Conservation (phyloP, 2,797 vertebrate species). For the Garrulus glandarius region DNA sequence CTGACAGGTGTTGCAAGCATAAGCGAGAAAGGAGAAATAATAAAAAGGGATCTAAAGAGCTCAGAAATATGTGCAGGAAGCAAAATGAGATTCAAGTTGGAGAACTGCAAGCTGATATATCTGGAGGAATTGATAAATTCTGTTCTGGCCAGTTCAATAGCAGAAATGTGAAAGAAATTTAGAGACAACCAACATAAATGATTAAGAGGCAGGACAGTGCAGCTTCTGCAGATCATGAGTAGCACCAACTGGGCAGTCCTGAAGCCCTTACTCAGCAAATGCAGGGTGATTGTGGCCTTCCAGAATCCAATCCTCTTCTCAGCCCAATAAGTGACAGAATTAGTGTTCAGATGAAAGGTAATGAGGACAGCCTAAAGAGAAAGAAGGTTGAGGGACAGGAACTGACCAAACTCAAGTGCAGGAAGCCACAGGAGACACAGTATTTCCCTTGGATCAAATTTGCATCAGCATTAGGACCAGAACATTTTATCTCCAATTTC, state of each 20-base stretch:
- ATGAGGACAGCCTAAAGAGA: neutral
- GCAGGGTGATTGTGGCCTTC: neutral
- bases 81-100: conserved; percentile 42
- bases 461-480: neutral
- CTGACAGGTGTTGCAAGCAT: neutral
- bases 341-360: neutral
- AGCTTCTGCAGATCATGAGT: neutral
- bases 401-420: neutral
- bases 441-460: neutral
- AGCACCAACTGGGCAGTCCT: neutral
- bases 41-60: conserved; percentile 47
- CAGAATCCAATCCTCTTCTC: neutral
- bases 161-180: conserved; percentile 28
- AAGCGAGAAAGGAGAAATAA: conserved; percentile 18
- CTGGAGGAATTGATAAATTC: conserved; percentile 37
- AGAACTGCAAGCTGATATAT: conserved; percentile 12
- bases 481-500: neutral
- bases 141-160: neutral
- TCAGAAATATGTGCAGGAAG: neutral
- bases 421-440: neutral
- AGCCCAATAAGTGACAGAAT: neutral
- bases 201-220: neutral
- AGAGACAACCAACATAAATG: neutral
- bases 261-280: neutral
- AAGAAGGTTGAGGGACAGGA: neutral